phyloP scores from a whole-genome alignment of 2,888 invertebrate genomes.

The Erpobdella octoculata region DNA sequence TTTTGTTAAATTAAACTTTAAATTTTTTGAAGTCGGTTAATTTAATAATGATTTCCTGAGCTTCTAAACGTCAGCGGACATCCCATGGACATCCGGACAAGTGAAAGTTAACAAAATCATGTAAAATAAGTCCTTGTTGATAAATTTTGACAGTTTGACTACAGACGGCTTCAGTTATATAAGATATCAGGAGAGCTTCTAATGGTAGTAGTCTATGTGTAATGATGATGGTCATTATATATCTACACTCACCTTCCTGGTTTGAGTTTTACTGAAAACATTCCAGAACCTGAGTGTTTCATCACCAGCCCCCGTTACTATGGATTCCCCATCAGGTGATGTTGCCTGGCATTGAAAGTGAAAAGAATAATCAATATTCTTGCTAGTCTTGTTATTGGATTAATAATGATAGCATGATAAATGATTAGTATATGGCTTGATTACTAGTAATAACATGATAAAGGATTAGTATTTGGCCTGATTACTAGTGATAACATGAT shows the following conservation, averaged over 20 bases:
- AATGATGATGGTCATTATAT: background rate
- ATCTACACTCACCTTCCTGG: slow-evolving; percentile 53
- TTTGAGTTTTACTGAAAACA: slow-evolving; percentile 92
- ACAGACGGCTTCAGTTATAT: background rate
- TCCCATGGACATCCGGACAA: no score
- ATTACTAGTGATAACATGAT: background rate
- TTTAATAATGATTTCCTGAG: no score
- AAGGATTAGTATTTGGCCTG: background rate
- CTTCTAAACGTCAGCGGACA: no score
- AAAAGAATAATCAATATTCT: no score
- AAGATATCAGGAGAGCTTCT: background rate
- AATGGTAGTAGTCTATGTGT: background rate
- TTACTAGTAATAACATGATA: background rate
- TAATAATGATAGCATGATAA: background rate
- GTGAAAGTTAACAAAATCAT: no score
- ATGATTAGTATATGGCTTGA: background rate
- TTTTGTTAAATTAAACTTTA: no score
- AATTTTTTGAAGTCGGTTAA: no score
- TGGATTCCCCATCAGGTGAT: slow-evolving; percentile 89
- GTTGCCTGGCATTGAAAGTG: slow-evolving; percentile 35
- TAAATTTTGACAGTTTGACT: background rate
- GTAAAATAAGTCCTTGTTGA: no score
- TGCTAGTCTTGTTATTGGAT: no score
- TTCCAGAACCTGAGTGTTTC: slow-evolving; percentile 94
- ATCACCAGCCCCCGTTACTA: slow-evolving; percentile 89